Base-by-base conservation (phyloP, 2,113 vertebrate genomes). In the Xenopus laevis region DNA sequence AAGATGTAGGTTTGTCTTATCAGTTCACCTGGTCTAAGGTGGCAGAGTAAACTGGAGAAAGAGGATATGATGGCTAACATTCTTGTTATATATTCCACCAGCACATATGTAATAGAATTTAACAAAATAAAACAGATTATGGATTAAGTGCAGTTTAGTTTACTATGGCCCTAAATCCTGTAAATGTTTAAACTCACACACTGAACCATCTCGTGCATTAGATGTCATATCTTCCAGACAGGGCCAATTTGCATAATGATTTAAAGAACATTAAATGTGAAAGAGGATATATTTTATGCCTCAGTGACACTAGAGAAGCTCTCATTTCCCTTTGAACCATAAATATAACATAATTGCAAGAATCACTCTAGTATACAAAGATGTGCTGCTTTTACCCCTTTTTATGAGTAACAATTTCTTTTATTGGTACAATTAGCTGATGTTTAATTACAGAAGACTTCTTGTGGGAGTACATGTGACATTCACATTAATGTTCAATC, bases 391-490 rank as follows among this genome's bases (percentile, higher is more conserved):
- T 0, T 59, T 66, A 78, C 0, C 0, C 73, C 78, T 82, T 47
- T 81, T 78, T 47, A 74, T 60, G 13, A 74, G 8, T 61, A 79
- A 75, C 12, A 27, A 0, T 85, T 82, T 68, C 18, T 79, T 77
- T 81, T 83, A 85, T 72, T 78, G 61, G 17, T 61, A 30, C 45
- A 65, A 79, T 80, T 83, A 82, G 10, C 65, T 81, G 79, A 76
- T 72, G 17, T 21, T 79, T 64, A 80, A 78, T 82, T 80, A 83
- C 44, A 74, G 6, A 80, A 2, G 16, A 58, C 23, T 70, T 86
- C 59, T 18, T 50, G 17, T 55, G 68, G 45, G 73, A 77, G n/a
- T 77, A 72, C 8, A 9, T 74, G 59, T 15, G n/a, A 81, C 45
- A n/a, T 63, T 33, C 63, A 11, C 63, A 79, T 79, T 83, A 79